Evolutionary conservation across 2,797 vertebrate species (phyloP), one percentile per base, ranked within the genome.

Genomic region (Cryptoprocta ferox): DNA sequence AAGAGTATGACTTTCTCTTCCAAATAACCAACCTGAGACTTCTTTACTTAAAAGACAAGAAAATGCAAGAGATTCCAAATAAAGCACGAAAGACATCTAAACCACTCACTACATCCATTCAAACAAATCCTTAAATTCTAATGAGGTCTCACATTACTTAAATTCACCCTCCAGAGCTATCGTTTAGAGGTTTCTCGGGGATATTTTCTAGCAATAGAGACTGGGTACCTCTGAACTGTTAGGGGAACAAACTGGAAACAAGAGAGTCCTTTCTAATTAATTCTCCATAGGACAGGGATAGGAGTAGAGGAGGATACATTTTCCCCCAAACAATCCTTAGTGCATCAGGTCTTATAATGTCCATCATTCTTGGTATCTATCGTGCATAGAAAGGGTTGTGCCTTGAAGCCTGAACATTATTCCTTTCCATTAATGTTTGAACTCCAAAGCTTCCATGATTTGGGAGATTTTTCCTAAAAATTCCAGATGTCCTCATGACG

Each of bases 311-410:
- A 42, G 28, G 50, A 14, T 30, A 12, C 5, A 2, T 21, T 56
- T 89, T 39, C 8, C 15, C 21, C 21, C 6, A 19, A 28, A 37
- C 8, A 14, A 32, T 37, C 61, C 11, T 61, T 39, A 16, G 2
- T 11, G 9, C 9, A 6, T 15, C 56, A 5, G 10, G 18, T 28
- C 48, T 56, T n/a, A 13, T 0, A 4, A 2, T 14, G 59, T 1
- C 63, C 59, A 4, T 71, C 0, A 7, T 30, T 83, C 59, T 91
- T 35, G 9, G 35, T 32, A 37, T 42, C 26, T 35, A 0, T 35
- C 78, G 35, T 48, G 30, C 81, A 9, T 18, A 37, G 59, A 61
- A 78, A 95, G 4, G 3, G 45, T 11, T 45, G 18, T 13, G 30
- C 75, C 56, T 53, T 65, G 28, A 26, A 91, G 3, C 28, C 16